A percentile compares a stretch with the other conserved stretches of the same genome.
These are phyloP conservation scores for Amblyteles armatorius DNA, from an alignment of 2,888 invertebrate genomes.

Conservation along the genomic window DNA sequence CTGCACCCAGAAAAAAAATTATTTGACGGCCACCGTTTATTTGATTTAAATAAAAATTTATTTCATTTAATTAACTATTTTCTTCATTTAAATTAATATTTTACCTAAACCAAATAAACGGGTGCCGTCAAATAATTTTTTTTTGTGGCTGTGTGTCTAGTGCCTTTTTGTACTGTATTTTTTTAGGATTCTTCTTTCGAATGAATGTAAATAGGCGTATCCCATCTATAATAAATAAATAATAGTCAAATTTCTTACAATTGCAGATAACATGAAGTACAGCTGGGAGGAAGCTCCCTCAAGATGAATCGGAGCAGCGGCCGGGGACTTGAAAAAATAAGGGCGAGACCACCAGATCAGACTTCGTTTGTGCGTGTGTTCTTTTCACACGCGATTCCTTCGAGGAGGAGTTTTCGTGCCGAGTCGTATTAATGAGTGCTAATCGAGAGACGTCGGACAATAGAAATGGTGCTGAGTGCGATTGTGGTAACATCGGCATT, in stretches of 20 bases:
- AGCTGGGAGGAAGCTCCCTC: neutral
- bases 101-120: too few relatives aligned
- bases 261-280: conserved; percentile 39
- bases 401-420: conserved; percentile 28
- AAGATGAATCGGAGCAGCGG: conserved; percentile 72
- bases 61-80: too few relatives aligned
- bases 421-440: conserved; percentile 29
- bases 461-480: conserved; percentile 90
- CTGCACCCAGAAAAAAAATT: too few relatives aligned
- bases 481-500: conserved; percentile 92
- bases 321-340: conserved; percentile 73
- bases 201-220: too few relatives aligned
- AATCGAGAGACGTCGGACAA: conserved; percentile 9
- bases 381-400: neutral
- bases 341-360: conserved; percentile 72
- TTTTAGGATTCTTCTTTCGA: too few relatives aligned
- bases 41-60: too few relatives aligned
- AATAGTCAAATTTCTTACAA: neutral
- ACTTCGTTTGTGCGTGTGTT: conserved; percentile 55
- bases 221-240: neutral
- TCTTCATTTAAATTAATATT: too few relatives aligned
- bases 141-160: too few relatives aligned
- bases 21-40: too few relatives aligned
- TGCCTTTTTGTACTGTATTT: too few relatives aligned
- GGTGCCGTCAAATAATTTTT: too few relatives aligned